Percentiles rank a stretch among this genome's conserved stretches.
These are phyloP conservation scores for Cyclophora albipunctata DNA, from an alignment of 2,888 invertebrate genomes.

Conservation along the genomic window DNA sequence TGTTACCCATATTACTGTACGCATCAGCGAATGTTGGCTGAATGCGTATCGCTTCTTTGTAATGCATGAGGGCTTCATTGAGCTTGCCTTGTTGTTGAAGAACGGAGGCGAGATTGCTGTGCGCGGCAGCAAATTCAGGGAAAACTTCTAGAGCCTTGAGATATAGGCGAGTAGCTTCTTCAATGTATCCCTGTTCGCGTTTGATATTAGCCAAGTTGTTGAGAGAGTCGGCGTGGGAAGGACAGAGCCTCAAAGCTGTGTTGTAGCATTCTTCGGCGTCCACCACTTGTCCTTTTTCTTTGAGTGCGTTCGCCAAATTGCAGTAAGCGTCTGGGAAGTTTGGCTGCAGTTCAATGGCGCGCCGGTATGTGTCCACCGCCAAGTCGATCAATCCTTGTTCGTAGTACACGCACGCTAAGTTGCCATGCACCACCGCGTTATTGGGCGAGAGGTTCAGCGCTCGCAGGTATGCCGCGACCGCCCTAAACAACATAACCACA, in stretches of 20 bases:
- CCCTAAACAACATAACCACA: conserved; percentile 76
- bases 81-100: conserved; percentile 98
- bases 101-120: conserved; percentile 98
- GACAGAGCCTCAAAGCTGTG: conserved; percentile 94
- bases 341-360: conserved; percentile 98
- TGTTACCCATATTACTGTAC: conserved; percentile 99
- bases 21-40: conserved; percentile 99
- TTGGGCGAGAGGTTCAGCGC: conserved; percentile 98
- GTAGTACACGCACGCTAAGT: conserved; percentile 99
- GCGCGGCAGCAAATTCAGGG: conserved; percentile 99
- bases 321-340: conserved; percentile 99
- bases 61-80: conserved; percentile 97
- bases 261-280: conserved; percentile 99
- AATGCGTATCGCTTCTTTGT: conserved; percentile 98
- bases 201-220: conserved; percentile 99
- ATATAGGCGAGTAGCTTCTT: conserved; percentile 97
- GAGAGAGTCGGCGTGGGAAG: conserved; percentile 98
- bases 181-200: conserved; percentile 97
- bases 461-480: conserved; percentile 97
- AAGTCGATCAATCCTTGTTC: conserved; percentile 99
- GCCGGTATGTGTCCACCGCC: conserved; percentile 97
- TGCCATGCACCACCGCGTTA: conserved; percentile 99
- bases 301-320: conserved; percentile 98
- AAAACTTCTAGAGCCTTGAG: conserved; percentile 94
- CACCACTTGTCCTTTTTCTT: conserved; percentile 97